phyloP scores from a whole-genome alignment of 2,888 invertebrate species.

The Trachelus iudaicus region DNA sequence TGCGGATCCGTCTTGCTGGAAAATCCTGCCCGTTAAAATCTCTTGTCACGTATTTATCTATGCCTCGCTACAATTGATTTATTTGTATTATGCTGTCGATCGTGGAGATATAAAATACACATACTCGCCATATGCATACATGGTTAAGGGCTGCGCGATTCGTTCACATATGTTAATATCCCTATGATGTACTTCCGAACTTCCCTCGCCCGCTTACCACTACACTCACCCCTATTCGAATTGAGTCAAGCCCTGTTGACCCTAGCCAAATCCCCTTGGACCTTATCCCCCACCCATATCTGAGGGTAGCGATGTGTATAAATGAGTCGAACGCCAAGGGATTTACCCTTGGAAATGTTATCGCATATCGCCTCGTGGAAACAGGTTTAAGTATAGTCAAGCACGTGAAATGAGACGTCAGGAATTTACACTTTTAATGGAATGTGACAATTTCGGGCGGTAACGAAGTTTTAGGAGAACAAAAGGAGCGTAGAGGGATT shows the following conservation, averaged over 20 bases:
- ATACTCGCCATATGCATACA: too few relatives aligned
- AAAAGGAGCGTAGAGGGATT: background rate
- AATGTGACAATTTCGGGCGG: too few relatives aligned
- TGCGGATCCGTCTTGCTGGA: constrained; percentile 33
- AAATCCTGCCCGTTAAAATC: constrained; percentile 29
- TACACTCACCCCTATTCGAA: constrained; percentile 12
- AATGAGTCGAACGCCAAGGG: too few relatives aligned
- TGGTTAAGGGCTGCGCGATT: background rate
- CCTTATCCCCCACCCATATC: background rate
- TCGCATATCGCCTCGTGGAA: too few relatives aligned
- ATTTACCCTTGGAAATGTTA: too few relatives aligned
- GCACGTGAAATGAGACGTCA: too few relatives aligned
- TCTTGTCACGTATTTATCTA: constrained; percentile 14
- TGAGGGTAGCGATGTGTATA: background rate
- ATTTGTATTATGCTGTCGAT: too few relatives aligned
- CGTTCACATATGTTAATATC: constrained; percentile 35
- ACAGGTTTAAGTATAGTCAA: too few relatives aligned
- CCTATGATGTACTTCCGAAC: constrained; percentile 27
- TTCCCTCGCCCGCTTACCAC: background rate
- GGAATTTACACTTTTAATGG: too few relatives aligned
- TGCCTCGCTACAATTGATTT: too few relatives aligned
- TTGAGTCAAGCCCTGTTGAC: constrained; percentile 21
- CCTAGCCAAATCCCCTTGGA: background rate
- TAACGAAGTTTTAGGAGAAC: too few relatives aligned
- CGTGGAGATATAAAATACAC: too few relatives aligned